phyloP scores from a whole-genome alignment of 2,888 invertebrate genomes.

The Ypsolopha scabrella region DNA sequence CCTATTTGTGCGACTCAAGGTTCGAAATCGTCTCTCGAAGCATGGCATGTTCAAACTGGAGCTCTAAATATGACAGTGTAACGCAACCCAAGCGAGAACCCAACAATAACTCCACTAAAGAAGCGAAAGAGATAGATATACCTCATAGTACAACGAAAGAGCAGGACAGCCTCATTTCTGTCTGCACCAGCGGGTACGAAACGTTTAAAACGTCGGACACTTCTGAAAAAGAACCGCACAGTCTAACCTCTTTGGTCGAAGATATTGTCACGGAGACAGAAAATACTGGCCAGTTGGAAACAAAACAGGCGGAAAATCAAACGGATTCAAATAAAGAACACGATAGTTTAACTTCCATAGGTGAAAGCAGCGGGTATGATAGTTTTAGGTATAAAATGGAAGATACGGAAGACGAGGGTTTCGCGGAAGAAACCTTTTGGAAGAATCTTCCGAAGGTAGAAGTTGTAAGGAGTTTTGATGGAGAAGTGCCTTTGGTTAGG shows the following conservation, averaged over 20 bases:
- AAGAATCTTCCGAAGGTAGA: conserved; percentile 49
- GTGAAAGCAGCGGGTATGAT: conserved; percentile 84
- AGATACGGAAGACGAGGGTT: conserved; percentile 48
- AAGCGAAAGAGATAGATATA: conserved; percentile 38
- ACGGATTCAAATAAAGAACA: conserved; percentile 25
- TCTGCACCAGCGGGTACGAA: conserved; percentile 57
- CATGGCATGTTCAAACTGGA: conserved; percentile 83
- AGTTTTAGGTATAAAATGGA: conserved; percentile 74
- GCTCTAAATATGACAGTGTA: conserved; percentile 80
- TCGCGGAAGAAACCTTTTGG: conserved; percentile 51
- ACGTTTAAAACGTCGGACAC: conserved; percentile 40
- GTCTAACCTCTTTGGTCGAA: conserved; percentile 41
- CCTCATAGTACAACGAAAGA: conserved; percentile 29
- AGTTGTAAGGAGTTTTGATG: conserved; percentile 31
- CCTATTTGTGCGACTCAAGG: conserved; percentile 88
- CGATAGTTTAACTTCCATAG: conserved; percentile 77
- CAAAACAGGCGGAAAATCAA: background rate
- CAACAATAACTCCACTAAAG: conserved; percentile 43
- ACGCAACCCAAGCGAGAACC: conserved; percentile 49
- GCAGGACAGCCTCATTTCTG: conserved; percentile 54
- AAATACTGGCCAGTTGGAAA: conserved; percentile 11
- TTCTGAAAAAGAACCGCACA: conserved; percentile 44
- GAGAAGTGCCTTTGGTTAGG: conserved; percentile 31
- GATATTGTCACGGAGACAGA: conserved; percentile 6
- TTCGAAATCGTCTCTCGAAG: conserved; percentile 81